A percentile compares a stretch with the other conserved stretches of the same genome.
Evolutionary conservation across 2,113 vertebrate genomes (phyloP).

Genomic region (Lepisosteus osseus): DNA sequence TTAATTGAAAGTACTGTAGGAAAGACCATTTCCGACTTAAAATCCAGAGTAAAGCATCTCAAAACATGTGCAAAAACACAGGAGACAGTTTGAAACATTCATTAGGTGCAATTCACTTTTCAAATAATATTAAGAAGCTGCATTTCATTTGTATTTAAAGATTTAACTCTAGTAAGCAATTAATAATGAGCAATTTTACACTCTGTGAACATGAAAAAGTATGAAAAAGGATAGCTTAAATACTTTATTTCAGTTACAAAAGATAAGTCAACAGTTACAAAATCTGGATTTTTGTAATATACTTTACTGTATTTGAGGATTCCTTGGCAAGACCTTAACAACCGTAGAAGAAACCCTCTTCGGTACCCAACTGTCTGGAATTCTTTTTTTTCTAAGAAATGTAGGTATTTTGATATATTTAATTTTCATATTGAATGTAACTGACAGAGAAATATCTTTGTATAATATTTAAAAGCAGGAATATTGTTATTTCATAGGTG

Average conservation of each 20-base stretch:
- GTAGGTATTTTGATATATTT: too few species aligned
- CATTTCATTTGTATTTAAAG: slow-evolving; percentile 10
- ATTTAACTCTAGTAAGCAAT: slow-evolving; percentile 18
- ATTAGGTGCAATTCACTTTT: slow-evolving; percentile 5
- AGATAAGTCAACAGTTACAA: too few species aligned
- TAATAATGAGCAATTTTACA: slow-evolving; percentile 4
- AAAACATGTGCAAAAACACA: background rate
- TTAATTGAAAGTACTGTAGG: too few species aligned
- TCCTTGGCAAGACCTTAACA: slow-evolving; percentile 9
- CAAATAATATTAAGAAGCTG: background rate
- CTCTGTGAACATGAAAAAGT: background rate
- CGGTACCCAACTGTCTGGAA: background rate
- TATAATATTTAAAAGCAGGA: too few species aligned
- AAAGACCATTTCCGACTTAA: too few species aligned
- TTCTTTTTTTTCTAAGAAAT: slow-evolving; percentile 1
- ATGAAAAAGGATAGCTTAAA: background rate
- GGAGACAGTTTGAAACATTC: background rate
- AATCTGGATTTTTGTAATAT: slow-evolving; percentile 17
- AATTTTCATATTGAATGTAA: too few species aligned
- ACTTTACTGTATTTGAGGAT: slow-evolving; percentile 7
- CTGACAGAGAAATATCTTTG: too few species aligned
- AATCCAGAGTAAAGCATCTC: slow-evolving; percentile 1
- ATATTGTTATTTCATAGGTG: too few species aligned
- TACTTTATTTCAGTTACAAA: background rate
- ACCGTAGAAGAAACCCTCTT: background rate